These are phyloP conservation scores for Neodontobutis hainanensis DNA, from an alignment of 2,113 vertebrate genomes.

Conservation along the genomic window DNA sequence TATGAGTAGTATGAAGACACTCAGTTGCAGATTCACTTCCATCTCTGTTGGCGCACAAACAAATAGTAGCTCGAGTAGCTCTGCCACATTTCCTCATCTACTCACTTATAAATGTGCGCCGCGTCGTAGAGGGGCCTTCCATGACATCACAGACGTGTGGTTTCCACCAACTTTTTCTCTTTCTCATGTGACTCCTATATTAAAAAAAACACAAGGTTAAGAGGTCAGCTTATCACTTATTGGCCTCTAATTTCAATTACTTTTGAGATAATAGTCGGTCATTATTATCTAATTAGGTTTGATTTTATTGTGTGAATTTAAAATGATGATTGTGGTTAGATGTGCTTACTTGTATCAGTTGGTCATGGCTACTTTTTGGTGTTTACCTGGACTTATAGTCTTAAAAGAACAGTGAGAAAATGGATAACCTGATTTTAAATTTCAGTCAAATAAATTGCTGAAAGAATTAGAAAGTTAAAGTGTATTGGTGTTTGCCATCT, in stretches of 20 bases:
- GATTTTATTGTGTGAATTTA: too few relatives aligned
- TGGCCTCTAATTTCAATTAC: neutral
- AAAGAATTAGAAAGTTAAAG: too few relatives aligned
- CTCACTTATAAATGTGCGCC: conserved; percentile 40
- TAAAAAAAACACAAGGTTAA: conserved; percentile 9
- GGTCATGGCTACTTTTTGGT: too few relatives aligned
- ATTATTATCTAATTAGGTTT: neutral
- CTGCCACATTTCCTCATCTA: conserved; percentile 68
- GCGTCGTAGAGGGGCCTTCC: conserved; percentile 60
- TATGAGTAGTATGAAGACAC: conserved; percentile 51
- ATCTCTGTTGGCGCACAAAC: conserved; percentile 49
- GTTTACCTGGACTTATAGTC: too few relatives aligned
- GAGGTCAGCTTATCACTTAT: conserved; percentile 1
- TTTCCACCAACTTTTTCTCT: conserved; percentile 58
- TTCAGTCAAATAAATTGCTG: too few relatives aligned
- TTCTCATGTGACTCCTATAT: conserved; percentile 19
- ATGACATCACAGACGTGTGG: conserved; percentile 76
- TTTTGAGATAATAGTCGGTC: neutral
- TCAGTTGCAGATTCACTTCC: conserved; percentile 54
- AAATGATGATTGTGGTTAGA: too few relatives aligned
- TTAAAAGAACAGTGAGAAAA: too few relatives aligned
- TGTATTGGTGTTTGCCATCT: too few relatives aligned
- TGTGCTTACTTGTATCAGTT: too few relatives aligned
- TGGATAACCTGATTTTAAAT: too few relatives aligned
- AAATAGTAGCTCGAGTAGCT: conserved; percentile 14